These are phyloP conservation scores for Lithophane leautieri DNA, from an alignment of 2,888 invertebrate genomes.

Conservation along the genomic window DNA sequence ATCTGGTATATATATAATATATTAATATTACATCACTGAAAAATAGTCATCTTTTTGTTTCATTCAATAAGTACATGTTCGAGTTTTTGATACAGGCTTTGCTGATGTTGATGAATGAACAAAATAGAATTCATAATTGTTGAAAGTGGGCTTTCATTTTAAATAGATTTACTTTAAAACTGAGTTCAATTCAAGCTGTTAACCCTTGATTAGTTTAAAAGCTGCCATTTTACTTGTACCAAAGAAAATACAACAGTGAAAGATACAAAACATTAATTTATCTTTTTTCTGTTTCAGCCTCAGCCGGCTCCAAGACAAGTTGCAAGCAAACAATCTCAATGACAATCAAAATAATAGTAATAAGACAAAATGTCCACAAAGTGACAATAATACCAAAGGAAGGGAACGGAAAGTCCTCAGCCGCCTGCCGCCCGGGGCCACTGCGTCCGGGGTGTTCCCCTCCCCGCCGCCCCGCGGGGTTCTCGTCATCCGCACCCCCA, in stretches of 20 bases:
- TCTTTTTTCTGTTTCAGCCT: slow-evolving; percentile 78
- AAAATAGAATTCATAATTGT: not conserved
- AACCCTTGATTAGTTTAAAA: no score
- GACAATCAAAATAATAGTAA: slow-evolving; percentile 78
- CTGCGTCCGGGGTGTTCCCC: slow-evolving; percentile 81
- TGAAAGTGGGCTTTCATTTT: not conserved
- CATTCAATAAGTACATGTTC: not conserved
- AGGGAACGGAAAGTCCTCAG: slow-evolving; percentile 85
- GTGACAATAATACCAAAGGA: slow-evolving; percentile 81
- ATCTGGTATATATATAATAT: no score
- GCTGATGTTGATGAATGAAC: not conserved
- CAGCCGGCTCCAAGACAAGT: slow-evolving; percentile 85
- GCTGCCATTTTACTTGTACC: not conserved
- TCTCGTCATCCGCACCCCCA: slow-evolving; percentile 93
- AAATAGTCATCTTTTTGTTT: not conserved
- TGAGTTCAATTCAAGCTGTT: not conserved
- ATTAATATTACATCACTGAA: not conserved
- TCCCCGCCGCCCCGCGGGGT: slow-evolving; percentile 87
- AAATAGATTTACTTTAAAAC: not conserved
- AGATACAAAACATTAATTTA: not conserved
- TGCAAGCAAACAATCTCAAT: slow-evolving; percentile 85
- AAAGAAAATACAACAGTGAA: not conserved
- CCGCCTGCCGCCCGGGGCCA: slow-evolving; percentile 82
- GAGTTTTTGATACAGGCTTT: not conserved
- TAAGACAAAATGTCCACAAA: slow-evolving; percentile 78